Conservation (phyloP, 2,888 invertebrate species). For the Epinotia brunnichana region DNA sequence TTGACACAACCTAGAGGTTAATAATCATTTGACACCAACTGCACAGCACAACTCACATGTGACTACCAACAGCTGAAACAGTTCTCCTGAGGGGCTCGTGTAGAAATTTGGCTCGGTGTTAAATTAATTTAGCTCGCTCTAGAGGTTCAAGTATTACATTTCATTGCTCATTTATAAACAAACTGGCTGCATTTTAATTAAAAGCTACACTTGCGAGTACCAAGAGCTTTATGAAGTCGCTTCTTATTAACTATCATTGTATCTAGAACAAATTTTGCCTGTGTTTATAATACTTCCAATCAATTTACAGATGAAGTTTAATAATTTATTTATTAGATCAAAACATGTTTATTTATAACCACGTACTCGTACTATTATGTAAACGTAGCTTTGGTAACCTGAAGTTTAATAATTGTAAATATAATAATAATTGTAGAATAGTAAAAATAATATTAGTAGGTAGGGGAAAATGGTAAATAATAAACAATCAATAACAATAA, state of each 20-base stretch:
- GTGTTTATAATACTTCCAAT: neutral
- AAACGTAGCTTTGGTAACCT: too few species aligned
- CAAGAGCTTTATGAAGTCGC: neutral
- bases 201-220: neutral
- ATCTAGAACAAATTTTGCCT: neutral
- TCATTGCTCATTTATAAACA: conserved; percentile 27
- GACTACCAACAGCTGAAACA: conserved; percentile 9
- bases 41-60: neutral
- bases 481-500: too few species aligned
- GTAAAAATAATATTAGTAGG: too few species aligned
- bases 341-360: too few species aligned
- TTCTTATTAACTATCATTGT: neutral
- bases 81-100: conserved; percentile 24
- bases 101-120: conserved; percentile 24
- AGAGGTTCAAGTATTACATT: conserved; percentile 16
- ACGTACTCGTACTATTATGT: too few species aligned
- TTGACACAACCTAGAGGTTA: neutral
- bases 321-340: too few species aligned
- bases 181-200: conserved; percentile 1
- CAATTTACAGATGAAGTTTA: neutral
- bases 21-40: conserved; percentile 20
- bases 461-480: too few species aligned
- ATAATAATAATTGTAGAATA: too few species aligned
- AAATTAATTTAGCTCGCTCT: conserved; percentile 28
- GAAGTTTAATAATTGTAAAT: too few species aligned